Evolutionary conservation across 1,140 invertebrate genomes (phyloP).

Genomic region (Drosophila rufa): DNA sequence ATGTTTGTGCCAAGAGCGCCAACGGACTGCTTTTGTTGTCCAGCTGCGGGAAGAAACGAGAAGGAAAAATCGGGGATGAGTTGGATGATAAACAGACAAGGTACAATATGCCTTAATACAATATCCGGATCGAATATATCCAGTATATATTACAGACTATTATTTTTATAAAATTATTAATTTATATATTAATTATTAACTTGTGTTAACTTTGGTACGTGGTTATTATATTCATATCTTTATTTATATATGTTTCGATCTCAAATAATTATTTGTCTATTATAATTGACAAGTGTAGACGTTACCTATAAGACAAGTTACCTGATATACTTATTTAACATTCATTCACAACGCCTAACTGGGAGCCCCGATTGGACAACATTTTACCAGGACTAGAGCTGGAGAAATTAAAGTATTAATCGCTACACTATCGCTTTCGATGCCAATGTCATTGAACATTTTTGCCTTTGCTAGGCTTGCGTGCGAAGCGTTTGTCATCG

Average conservation of each 20-base stretch:
- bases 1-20: slow-evolving; percentile 96
- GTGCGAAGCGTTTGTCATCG: slow-evolving; percentile 34
- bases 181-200: too few species aligned
- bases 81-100: neutral
- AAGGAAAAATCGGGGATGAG: neutral
- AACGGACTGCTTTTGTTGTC: slow-evolving; percentile 98
- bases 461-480: neutral
- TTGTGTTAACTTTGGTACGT: too few species aligned
- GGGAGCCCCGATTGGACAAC: neutral
- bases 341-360: neutral
- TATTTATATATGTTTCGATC: neutral
- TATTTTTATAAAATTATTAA: too few species aligned
- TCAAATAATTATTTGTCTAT: neutral
- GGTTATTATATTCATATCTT: neutral
- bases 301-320: neutral
- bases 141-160: neutral
- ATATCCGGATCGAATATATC: neutral
- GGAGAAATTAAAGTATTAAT: neutral
- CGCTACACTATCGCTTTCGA: neutral
- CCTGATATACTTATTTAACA: neutral
- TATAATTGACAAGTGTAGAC: neutral
- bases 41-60: slow-evolving; percentile 90
- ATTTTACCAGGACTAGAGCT: neutral
- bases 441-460: neutral
- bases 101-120: neutral